Conservation (phyloP, 1,140 invertebrate species). For the Heliconius nattereri region DNA sequence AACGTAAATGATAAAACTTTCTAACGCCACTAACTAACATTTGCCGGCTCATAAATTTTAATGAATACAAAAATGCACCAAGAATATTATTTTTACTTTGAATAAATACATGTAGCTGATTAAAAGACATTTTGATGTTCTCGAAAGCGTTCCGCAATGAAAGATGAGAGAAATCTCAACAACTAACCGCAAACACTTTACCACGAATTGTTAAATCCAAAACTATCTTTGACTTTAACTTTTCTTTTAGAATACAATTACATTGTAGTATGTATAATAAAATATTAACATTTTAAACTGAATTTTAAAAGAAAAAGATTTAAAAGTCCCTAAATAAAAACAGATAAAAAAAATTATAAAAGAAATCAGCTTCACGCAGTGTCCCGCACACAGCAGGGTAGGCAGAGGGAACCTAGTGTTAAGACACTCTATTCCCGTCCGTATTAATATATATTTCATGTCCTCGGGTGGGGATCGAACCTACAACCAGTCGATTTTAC, state of each 20-base stretch:
- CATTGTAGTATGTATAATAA: background rate
- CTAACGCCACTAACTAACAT: conserved; percentile 16
- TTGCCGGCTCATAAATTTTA: conserved; percentile 29
- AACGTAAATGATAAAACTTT: conserved; percentile 18
- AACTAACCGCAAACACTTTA: conserved; percentile 17
- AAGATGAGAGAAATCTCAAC: conserved; percentile 22
- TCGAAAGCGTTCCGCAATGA: conserved; percentile 23
- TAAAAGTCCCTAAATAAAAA: too few species aligned
- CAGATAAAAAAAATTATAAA: too few species aligned
- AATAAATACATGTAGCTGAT: conserved; percentile 23
- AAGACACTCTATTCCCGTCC: too few species aligned
- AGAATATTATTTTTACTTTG: conserved; percentile 18
- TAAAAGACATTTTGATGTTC: conserved; percentile 18
- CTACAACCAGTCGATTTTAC: too few species aligned
- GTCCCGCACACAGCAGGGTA: too few species aligned
- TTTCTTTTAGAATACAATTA: background rate
- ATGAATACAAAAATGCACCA: conserved; percentile 27
- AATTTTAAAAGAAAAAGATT: too few species aligned
- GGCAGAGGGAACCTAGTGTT: too few species aligned
- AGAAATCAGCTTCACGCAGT: too few species aligned
- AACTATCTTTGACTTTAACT: background rate
- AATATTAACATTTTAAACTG: too few species aligned
- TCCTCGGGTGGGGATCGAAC: too few species aligned
- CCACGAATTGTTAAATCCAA: conserved; percentile 1
- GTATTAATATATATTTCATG: too few species aligned